Base-by-base conservation (phyloP, 2,888 invertebrate genomes). In the Dolichopus griseipennis region DNA sequence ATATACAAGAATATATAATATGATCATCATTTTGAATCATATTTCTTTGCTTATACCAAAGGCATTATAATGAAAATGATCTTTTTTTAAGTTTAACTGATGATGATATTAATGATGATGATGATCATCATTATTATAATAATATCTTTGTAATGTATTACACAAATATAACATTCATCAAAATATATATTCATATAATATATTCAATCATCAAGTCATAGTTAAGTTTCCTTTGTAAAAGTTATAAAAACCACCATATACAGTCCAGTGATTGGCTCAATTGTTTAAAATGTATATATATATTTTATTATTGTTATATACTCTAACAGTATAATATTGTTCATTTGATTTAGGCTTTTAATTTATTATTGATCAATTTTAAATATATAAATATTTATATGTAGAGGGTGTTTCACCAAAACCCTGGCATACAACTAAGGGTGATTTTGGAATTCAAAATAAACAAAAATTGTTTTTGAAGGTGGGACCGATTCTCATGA, bases 111-210 rank as follows among this genome's bases (percentile, higher is more conserved):
- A n/a, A n/a, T n/a, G 5, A 27, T 27, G 27, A 4, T 27, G 27
- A 27, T 27, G 27, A 5, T 27, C 3, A 27, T 27, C 27, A 27
- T 27, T 5, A 27, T 27, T 27, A 27, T 41, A 15, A 41, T 41
- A 9, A 41, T 41, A 7, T 9, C 18, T 52, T 52, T 52, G 15
- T 52, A 18, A 18, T 52, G 52, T 18, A 52, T 52, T 52, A 52
- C 52, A 52, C 52, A 52, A 52, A 52, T 52, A 52, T 52, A 52
- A 52, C 52, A 52, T 52, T 52, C 52, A 52, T 52, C 52, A 52
- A 52, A 2, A 18, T 41, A 41, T 7, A 15, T 41, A 41, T 27
- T 41, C n/a, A 41, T 12, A 41, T 41, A 41, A 18, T 18, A 52
- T 27, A 27, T 18, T 6, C n/a, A 52, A 52, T 52, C 52, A 52